Evolutionary conservation across 2,113 vertebrate genomes (phyloP).

Genomic region (Collichthys lucidus): DNA sequence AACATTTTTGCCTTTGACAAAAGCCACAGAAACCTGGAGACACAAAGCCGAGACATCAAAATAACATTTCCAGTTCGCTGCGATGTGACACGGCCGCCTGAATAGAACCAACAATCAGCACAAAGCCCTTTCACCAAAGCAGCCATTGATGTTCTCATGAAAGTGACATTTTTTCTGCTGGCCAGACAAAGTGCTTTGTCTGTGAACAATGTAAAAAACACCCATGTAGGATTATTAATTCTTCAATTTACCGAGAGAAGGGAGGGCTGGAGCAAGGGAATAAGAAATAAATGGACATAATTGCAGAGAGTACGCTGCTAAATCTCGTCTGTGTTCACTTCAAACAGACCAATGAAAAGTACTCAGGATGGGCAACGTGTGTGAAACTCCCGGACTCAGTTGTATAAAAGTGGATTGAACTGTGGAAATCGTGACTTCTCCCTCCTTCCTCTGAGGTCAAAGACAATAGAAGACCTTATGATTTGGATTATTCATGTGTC

Average conservation of each 20-base stretch:
- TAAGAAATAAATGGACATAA: conserved; percentile 3
- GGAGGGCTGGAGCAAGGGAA: background rate
- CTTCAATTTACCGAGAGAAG: conserved; percentile 27
- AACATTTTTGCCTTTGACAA: conserved; percentile 23
- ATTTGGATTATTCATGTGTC: conserved; percentile 65
- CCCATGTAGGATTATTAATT: conserved; percentile 47
- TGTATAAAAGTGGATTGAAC: conserved; percentile 50
- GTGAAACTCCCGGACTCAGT: conserved; percentile 6
- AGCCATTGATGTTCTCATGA: conserved; percentile 39
- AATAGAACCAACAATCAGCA: conserved; percentile 52
- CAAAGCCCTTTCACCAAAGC: conserved; percentile 34
- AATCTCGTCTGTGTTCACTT: conserved; percentile 15
- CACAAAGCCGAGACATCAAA: conserved; percentile 53
- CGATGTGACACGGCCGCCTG: conserved; percentile 4
- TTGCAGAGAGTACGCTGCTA: conserved; percentile 1
- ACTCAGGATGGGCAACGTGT: background rate
- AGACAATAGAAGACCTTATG: conserved; percentile 65
- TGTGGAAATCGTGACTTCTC: conserved; percentile 38
- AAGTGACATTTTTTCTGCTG: conserved; percentile 23
- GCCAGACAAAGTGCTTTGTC: conserved; percentile 49
- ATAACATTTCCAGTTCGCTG: conserved; percentile 31
- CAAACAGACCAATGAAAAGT: background rate
- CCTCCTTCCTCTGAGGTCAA: conserved; percentile 52
- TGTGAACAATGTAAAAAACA: conserved; percentile 30
- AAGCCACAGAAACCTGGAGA: conserved; percentile 31